These are phyloP conservation scores for Julus scandinavius DNA, from an alignment of 2,888 invertebrate species.

Conservation along the genomic window DNA sequence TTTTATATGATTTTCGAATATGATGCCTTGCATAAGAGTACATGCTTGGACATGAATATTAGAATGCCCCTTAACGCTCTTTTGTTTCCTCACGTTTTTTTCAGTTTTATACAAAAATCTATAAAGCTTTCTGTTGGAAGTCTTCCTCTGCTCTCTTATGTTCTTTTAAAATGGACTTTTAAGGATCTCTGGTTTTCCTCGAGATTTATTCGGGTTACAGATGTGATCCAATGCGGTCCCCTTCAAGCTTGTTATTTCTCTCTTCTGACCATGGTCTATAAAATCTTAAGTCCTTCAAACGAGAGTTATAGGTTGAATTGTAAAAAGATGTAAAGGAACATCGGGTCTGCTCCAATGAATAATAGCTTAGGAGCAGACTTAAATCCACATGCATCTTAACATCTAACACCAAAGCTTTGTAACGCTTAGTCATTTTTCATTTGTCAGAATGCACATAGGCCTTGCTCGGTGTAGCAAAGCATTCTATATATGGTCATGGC, in stretches of 20 bases:
- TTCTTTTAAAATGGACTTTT: constrained; percentile 30
- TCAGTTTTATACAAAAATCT: constrained; percentile 34
- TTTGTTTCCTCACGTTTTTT: constrained; percentile 8
- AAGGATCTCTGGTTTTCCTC: constrained; percentile 31
- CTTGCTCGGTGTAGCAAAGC: background rate
- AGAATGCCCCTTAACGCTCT: background rate
- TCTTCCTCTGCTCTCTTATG: background rate
- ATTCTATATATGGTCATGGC: background rate
- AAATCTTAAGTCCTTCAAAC: constrained; percentile 29
- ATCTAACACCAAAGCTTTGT: constrained; percentile 43
- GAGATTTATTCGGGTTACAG: constrained; percentile 38
- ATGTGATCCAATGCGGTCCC: constrained; percentile 25
- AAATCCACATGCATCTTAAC: constrained; percentile 41
- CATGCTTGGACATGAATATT: background rate
- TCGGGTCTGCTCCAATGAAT: constrained; percentile 25
- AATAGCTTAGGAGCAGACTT: constrained; percentile 16
- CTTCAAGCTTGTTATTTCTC: constrained; percentile 36
- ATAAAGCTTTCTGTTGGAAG: constrained; percentile 1
- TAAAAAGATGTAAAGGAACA: constrained; percentile 40
- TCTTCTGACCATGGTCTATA: constrained; percentile 40
- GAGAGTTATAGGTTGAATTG: constrained; percentile 40
- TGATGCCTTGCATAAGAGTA: background rate
- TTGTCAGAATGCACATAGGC: constrained; percentile 2
- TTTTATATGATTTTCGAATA: too few species aligned
- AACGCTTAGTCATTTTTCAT: constrained; percentile 43